phyloP scores from a whole-genome alignment of 2,888 invertebrate species.

The Dryobotodes eremita region DNA sequence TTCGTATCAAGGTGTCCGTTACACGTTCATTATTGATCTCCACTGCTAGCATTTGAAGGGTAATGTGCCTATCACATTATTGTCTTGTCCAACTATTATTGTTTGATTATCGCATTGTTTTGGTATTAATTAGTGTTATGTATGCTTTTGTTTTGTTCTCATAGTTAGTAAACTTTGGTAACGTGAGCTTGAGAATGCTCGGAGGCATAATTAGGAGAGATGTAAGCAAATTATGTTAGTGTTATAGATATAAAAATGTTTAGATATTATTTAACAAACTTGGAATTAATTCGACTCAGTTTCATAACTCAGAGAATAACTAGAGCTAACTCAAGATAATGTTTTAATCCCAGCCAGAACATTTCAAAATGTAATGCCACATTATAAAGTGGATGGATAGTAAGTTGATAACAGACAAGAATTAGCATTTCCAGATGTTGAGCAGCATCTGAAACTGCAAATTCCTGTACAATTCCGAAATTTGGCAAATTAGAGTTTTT shows the following conservation, averaged over 20 bases:
- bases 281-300: neutral
- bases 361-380: neutral
- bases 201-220: slow-evolving; percentile 35
- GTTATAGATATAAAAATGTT: neutral
- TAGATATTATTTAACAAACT: neutral
- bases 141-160: slow-evolving; percentile 29
- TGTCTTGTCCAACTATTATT: slow-evolving; percentile 31
- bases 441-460: neutral
- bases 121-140: slow-evolving; percentile 27
- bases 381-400: neutral
- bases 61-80: slow-evolving; percentile 17
- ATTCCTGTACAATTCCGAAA: neutral
- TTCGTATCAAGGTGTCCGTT: slow-evolving; percentile 43
- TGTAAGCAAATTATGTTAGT: slow-evolving; percentile 5
- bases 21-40: slow-evolving; percentile 36
- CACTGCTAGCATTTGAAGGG: slow-evolving; percentile 31
- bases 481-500: neutral
- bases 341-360: neutral
- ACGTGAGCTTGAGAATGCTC: slow-evolving; percentile 27
- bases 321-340: no score
- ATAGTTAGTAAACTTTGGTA: slow-evolving; percentile 45
- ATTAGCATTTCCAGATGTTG: neutral
- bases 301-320: neutral
- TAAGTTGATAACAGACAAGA: neutral
- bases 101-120: slow-evolving; percentile 23